Evolutionary conservation across 2,797 vertebrate genomes (phyloP).

Genomic region (Selene dorsalis): DNA sequence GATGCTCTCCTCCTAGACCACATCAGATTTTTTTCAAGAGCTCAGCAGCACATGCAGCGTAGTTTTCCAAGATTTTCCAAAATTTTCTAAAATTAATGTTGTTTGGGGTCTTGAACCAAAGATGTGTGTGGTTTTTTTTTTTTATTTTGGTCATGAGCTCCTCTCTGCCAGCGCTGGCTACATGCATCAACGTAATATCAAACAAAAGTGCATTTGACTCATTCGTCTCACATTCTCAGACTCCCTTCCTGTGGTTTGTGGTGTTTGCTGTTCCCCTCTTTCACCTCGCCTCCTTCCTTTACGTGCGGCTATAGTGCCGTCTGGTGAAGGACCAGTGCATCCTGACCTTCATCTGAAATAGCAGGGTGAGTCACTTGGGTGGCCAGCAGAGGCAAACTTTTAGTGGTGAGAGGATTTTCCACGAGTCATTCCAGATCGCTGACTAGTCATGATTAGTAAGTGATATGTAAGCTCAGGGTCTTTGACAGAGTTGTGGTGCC

Average conservation of each 20-base stretch:
- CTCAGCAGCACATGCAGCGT: background rate
- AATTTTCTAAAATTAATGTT: constrained; percentile 6
- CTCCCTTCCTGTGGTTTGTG: constrained; percentile 61
- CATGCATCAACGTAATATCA: constrained; percentile 19
- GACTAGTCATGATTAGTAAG: constrained; percentile 59
- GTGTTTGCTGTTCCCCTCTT: constrained; percentile 63
- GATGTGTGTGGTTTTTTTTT: background rate
- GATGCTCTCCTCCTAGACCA: background rate
- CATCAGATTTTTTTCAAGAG: constrained; percentile 21
- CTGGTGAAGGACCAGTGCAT: constrained; percentile 48
- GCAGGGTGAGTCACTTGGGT: constrained; percentile 76
- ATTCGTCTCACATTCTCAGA: constrained; percentile 48
- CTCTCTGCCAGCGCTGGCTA: background rate
- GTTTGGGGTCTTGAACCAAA: constrained; percentile 7
- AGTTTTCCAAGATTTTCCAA: background rate
- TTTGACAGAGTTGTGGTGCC: constrained; percentile 26
- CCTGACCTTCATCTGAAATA: constrained; percentile 67
- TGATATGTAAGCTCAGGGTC: constrained; percentile 54
- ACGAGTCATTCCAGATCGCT: constrained; percentile 59
- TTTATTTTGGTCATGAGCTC: background rate
- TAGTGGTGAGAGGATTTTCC: constrained; percentile 69
- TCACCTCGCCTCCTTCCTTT: constrained; percentile 61
- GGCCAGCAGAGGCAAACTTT: constrained; percentile 61
- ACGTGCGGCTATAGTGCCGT: constrained; percentile 51
- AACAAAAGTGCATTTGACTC: constrained; percentile 37